phyloP scores from a whole-genome alignment of 2,113 vertebrate species.

The Anhinga anhinga region DNA sequence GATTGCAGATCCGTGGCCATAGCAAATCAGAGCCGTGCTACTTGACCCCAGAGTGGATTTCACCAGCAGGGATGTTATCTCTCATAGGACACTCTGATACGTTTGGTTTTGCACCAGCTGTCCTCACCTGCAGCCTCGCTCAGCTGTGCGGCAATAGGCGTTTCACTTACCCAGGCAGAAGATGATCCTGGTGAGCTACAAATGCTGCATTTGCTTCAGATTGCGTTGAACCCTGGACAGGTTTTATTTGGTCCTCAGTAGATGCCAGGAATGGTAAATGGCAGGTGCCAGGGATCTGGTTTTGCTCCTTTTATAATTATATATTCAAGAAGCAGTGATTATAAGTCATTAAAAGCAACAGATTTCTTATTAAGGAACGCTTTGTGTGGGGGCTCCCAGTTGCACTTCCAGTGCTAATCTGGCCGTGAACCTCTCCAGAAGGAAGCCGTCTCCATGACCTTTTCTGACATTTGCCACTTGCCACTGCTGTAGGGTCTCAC shows the following conservation, averaged over 20 bases:
- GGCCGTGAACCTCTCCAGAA: neutral
- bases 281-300: neutral
- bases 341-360: constrained; percentile 17
- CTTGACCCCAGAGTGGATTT: neutral
- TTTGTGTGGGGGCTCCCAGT: neutral
- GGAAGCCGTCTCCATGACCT: neutral
- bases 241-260: neutral
- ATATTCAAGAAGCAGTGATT: constrained; percentile 22
- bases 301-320: neutral
- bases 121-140: neutral
- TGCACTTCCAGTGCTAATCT: neutral
- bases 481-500: neutral
- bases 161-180: neutral
- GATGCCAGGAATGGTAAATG: neutral
- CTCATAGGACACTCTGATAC: neutral
- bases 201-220: neutral
- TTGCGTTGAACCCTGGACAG: neutral
- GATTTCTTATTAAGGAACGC: neutral
- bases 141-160: neutral
- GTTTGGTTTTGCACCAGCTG: neutral
- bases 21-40: rapidly evolving
- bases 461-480: neutral
- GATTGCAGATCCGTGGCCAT: neutral
- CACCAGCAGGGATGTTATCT: neutral
- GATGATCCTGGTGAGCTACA: neutral